Conservation (phyloP, 1,140 invertebrate species). For the Temnothorax longispinosus region DNA sequence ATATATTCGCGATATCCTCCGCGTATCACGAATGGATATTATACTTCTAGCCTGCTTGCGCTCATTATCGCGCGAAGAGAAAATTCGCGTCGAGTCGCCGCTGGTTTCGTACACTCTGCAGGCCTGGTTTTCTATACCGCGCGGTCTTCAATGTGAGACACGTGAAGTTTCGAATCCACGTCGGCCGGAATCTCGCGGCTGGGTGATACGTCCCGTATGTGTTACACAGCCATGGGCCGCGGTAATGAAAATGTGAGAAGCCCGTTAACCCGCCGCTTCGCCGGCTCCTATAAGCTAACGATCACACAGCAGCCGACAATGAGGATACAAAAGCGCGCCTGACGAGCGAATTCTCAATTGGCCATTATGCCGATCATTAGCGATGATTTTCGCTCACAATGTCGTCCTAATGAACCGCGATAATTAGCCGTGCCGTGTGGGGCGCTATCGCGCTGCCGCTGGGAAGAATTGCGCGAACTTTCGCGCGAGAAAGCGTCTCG, state of each 20-base stretch:
- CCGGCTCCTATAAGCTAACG: not conserved
- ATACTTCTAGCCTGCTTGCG: not conserved
- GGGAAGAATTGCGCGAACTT: slow-evolving; percentile 52
- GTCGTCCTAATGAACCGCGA: slow-evolving; percentile 57
- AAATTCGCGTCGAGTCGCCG: not conserved
- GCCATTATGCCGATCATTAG: slow-evolving; percentile 57
- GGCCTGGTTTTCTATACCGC: not conserved
- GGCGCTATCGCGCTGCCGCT: not conserved
- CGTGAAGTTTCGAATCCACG: not conserved
- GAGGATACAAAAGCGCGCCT: slow-evolving; percentile 45
- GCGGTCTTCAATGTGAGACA: not conserved
- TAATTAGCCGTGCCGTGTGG: slow-evolving; percentile 26
- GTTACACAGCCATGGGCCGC: not conserved
- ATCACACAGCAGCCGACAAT: slow-evolving; percentile 30
- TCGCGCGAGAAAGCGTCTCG: slow-evolving; percentile 46
- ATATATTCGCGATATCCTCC: not conserved
- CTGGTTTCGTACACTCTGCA: not conserved
- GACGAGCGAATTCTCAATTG: slow-evolving; percentile 51
- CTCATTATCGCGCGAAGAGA: not conserved
- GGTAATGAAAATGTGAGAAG: slow-evolving; percentile 31
- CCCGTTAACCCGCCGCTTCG: slow-evolving; percentile 29
- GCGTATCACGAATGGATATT: not conserved
- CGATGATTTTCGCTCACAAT: slow-evolving; percentile 59
- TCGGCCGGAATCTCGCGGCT: not conserved
- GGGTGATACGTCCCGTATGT: not conserved